phyloP scores from a whole-genome alignment of 2,888 invertebrate species.

The Brenthis hecate region DNA sequence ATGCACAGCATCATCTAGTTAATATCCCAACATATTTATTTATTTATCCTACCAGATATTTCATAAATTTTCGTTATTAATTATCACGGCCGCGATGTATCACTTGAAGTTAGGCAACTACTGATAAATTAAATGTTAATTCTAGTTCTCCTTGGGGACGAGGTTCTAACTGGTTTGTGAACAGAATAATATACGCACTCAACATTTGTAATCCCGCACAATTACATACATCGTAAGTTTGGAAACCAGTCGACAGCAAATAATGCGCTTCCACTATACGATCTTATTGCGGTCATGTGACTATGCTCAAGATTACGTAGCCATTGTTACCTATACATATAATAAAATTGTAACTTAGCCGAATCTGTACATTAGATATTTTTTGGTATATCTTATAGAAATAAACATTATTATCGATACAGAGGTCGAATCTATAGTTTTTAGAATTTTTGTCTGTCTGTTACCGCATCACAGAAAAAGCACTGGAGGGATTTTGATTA shows the following conservation, averaged over 20 bases:
- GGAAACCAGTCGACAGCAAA: slow-evolving; percentile 24
- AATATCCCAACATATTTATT: too few relatives aligned
- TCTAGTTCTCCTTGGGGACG: slow-evolving; percentile 31
- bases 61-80: slow-evolving; percentile 2
- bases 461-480: too few relatives aligned
- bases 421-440: too few relatives aligned
- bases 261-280: slow-evolving; percentile 13
- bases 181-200: slow-evolving; percentile 29
- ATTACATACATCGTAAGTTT: slow-evolving; percentile 30
- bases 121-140: slow-evolving; percentile 24
- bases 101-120: slow-evolving; percentile 17
- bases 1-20: too few relatives aligned
- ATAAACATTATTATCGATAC: too few relatives aligned
- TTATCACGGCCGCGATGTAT: slow-evolving; percentile 9
- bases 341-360: too few relatives aligned
- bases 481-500: too few relatives aligned
- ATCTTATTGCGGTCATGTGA: slow-evolving; percentile 6
- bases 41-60: neutral
- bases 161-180: slow-evolving; percentile 28
- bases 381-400: too few relatives aligned
- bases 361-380: too few relatives aligned
- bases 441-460: too few relatives aligned
- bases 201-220: slow-evolving; percentile 28
- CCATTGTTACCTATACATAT: neutral
- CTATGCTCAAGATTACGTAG: neutral